Conservation (phyloP, 1,140 invertebrate species). For the Rhynchophorus ferrugineus region DNA sequence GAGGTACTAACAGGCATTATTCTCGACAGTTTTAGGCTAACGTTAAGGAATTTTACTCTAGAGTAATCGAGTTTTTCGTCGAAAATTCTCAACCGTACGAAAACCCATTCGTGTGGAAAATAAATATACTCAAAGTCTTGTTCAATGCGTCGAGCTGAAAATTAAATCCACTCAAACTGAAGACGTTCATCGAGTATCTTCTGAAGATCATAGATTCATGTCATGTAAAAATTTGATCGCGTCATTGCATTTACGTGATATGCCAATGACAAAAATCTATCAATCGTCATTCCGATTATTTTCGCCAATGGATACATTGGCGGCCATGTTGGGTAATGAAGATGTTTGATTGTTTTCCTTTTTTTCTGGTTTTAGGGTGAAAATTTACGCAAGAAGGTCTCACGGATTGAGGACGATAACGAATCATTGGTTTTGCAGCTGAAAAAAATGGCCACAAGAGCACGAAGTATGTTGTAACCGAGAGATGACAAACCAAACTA, state of each 20-base stretch:
- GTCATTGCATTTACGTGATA: conserved; percentile 8
- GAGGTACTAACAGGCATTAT: conserved; percentile 49
- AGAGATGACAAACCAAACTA: too few species aligned
- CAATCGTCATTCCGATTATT: conserved; percentile 23
- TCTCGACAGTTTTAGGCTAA: neutral
- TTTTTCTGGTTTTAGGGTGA: conserved; percentile 56
- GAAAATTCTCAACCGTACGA: neutral
- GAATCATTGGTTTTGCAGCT: conserved; percentile 85
- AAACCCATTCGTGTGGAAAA: neutral
- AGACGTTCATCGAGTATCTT: neutral
- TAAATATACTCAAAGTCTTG: conserved; percentile 17
- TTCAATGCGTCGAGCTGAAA: conserved; percentile 2
- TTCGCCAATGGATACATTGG: conserved; percentile 37
- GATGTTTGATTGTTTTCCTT: conserved; percentile 17
- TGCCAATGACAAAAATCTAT: conserved; percentile 24
- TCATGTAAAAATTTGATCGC: conserved; percentile 2
- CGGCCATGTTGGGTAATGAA: conserved; percentile 29
- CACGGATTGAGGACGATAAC: conserved; percentile 87
- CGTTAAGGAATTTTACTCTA: conserved; percentile 1
- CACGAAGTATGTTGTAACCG: conserved; percentile 57
- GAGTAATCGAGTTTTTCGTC: conserved; percentile 3
- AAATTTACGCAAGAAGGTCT: conserved; percentile 77
- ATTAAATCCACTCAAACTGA: conserved; percentile 9
- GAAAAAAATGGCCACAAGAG: conserved; percentile 85
- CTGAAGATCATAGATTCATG: neutral